Conservation (phyloP, 2,113 vertebrate genomes). For the Microcebus griseorufus region DNA sequence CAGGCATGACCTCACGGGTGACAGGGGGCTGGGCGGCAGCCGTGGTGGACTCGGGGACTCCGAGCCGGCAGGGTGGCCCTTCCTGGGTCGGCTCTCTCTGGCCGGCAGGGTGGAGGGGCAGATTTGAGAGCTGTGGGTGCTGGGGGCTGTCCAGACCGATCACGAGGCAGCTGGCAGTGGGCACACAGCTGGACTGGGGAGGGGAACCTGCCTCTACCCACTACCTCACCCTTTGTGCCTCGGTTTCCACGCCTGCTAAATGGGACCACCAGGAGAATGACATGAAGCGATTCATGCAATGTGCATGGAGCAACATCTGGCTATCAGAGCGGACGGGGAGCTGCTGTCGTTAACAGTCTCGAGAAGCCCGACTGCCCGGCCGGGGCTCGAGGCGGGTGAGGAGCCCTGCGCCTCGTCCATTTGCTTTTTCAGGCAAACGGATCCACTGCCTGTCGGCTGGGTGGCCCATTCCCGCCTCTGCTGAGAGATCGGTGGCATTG, state of each 20-base stretch:
- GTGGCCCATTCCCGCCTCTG: background rate
- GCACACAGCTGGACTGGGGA: background rate
- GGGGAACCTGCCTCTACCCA: background rate
- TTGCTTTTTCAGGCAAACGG: background rate
- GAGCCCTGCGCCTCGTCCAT: background rate
- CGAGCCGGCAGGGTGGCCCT: background rate
- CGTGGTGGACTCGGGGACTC: background rate
- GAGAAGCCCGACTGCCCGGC: background rate
- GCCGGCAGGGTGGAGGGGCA: background rate
- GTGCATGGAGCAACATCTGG: background rate
- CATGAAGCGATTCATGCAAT: background rate
- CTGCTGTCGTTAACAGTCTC: background rate
- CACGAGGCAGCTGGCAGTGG: background rate
- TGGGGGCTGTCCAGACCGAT: fast-evolving
- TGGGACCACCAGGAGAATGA: fast-evolving
- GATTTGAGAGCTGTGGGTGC: background rate
- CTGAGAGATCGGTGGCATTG: background rate
- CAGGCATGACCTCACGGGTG: background rate
- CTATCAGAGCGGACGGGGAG: background rate
- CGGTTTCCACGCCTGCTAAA: background rate
- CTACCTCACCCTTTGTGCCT: background rate
- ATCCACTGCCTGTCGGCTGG: background rate
- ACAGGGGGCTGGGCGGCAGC: background rate
- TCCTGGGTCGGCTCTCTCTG: too few relatives aligned
- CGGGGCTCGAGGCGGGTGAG: background rate